Base-by-base conservation (phyloP, 2,113 vertebrate species). In the Chaetodon trifascialis region DNA sequence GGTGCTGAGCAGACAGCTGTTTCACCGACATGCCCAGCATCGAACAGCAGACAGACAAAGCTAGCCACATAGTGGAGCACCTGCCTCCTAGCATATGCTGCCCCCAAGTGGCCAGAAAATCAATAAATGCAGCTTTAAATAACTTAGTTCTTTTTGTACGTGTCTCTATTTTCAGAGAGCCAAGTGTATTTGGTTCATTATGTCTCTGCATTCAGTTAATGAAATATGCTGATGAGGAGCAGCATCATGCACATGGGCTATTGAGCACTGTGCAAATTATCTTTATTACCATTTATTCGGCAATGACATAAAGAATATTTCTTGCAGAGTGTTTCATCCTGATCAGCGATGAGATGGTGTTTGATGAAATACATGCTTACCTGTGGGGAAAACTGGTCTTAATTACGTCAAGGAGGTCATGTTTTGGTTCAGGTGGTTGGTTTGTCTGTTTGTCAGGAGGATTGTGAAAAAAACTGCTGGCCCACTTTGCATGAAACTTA, bases 201-300 rank as follows among this genome's bases (percentile, higher is more conserved):
- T 88, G 63, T 19, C 25, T 34, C 46, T 74, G 49, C 78, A 38
- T 55, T 74, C 54, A 78, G 59, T 70, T 86, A 67, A 91, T 86
- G 84, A 79, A 84, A 88, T 69, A 73, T 76, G 78, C 79, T 76
- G 72, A 85, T 89, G 76, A 62, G 74, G 72, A 73, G 15, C 65
- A 89, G 44, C 76, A 68, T 73, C 65, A 69, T 71, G 23, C 73
- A 19, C 62, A 88, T 54, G 82, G 79, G 73, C 64, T 86, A 85
- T 73, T 88, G 71, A 87, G 68, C 82, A 90, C 63, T 30, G 25
- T 56, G 70, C 44, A 55, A 66, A 81, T 71, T 36, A 70, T 73
- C 58, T 77, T 36, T 23, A 64, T 38, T 25, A 21, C 16, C 44
- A 70, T 78, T 74, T 49, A 56, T 62, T 62, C 79, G 23, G 44